Evolutionary conservation across 2,888 invertebrate species (phyloP), one percentile per base, ranked within the genome.

Genomic region (Phrixothrix hirtus): DNA sequence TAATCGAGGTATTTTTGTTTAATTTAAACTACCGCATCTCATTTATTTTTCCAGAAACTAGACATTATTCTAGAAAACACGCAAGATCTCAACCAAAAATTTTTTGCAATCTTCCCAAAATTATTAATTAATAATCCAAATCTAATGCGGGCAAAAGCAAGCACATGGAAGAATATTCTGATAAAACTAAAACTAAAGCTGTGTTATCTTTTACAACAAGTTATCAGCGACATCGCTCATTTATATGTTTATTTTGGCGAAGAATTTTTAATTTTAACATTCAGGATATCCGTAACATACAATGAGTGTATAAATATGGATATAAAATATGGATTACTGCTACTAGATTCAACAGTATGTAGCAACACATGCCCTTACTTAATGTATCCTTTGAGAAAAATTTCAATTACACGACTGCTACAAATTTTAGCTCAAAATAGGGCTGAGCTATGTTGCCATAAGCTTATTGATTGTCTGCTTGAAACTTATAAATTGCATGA

Each of bases 331-430:
- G 78, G 78, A 26, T 79, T 82, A 46, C n/a, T n/a, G n/a, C 78
- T 79, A 25, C 75, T 79, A 0, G 81, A 81, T 55, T 80, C 81
- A 59, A 82, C 81, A 61, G 77, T 88, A 17, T 88, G 87, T 69
- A 87, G 86, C 64, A 91, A 91, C 67, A 87, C 88, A 9, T 89
- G 87, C 66, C 88, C 92, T 0, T 81, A 80, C 45, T 78, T 88
- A 39, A 76, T 88, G 29, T 83, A 86, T 63, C 86, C 87, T 39
- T 78, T 86, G 10, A 85, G 86, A 70, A 83, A 84, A 58, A 80
- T 92, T 15, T 86, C 90, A 2, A 80, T 89, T 37, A 86, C 87
- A 0, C 83, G 83, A 71, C 80, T 92, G 52, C 77, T 92, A 14
- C 89, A 91, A 80, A 87, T 87, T 32, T 69, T 88, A 56, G 83